These are phyloP conservation scores for Ceyx erithaca DNA, from an alignment of 2,797 vertebrate species.

Conservation along the genomic window DNA sequence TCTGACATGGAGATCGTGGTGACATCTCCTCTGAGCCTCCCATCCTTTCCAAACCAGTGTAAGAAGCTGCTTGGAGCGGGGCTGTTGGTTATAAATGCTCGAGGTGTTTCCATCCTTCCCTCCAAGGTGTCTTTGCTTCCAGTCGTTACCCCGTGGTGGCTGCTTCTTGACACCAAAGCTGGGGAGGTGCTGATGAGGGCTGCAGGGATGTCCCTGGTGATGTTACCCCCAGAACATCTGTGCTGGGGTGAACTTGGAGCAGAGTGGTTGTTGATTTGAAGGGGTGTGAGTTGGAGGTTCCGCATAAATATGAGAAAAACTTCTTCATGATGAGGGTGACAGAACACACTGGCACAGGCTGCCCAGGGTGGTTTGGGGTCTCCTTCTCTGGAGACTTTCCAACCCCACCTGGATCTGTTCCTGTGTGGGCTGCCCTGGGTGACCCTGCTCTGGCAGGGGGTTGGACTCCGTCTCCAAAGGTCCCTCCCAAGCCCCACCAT, in stretches of 20 bases:
- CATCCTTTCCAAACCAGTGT: accelerated
- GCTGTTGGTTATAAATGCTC: accelerated
- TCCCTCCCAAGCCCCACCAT: no score
- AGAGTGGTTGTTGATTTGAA: accelerated
- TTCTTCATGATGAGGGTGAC: no score
- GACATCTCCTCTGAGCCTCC: not conserved
- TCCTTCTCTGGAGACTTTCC: no score
- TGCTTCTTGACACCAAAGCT: not conserved
- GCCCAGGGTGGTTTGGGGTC: no score
- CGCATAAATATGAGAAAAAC: no score
- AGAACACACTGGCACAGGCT: no score
- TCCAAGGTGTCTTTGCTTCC: not conserved
- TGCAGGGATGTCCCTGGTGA: not conserved
- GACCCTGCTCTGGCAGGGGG: no score
- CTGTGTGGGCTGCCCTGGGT: no score
- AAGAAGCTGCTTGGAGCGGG: not conserved
- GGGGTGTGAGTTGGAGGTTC: not conserved
- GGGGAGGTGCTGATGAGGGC: not conserved
- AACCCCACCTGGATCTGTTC: no score
- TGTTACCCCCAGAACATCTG: not conserved
- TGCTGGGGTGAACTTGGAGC: not conserved
- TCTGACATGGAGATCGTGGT: not conserved
- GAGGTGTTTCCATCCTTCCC: not conserved
- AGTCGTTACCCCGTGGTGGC: accelerated
- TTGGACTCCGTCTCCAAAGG: no score